Base-by-base conservation (phyloP, 2,797 vertebrate genomes). In the Aldrovandia affinis region DNA sequence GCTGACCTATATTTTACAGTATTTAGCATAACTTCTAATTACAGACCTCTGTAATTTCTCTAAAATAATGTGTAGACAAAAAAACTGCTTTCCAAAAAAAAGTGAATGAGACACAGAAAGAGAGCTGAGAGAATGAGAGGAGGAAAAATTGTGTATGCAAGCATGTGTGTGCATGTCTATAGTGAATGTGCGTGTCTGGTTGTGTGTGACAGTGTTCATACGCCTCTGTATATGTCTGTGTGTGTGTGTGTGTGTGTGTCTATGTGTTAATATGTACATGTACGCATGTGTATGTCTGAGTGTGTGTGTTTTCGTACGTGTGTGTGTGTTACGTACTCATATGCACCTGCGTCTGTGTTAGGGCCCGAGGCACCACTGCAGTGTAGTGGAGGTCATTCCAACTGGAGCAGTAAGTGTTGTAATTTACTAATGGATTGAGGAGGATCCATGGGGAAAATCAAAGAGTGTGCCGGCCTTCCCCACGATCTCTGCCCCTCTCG, bases 1-100 rank as follows among this genome's bases (percentile, higher is more conserved):
- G 36, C 89, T 89, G 93, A 94, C 92, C 94, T 94, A 93, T 93
- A 94, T 91, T 96, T 95, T 95, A 94, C 91, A 91, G 93, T 91
- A 89, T 94, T 96, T 95, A 94, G 88, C 93, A 94, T 92, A 95
- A 94, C 93, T 94, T 94, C 94, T 95, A 91, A 95, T 95, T 95
- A 94, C 91, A 84, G 90, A 85, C 90, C 89, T 89, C 93, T 93
- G 89, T 93, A 91, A 94, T 95, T 94, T 93, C 89, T 89, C 83
- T 81, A 80, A 89, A 89, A 88, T 89, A 86, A 89, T 90, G 90
- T 87, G 89, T 88, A 93, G 89, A 93, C 92, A 81, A 36, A 77
- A 77, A 81, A 59, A 70, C 39, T 4, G 89, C 61, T 59, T 87
- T 87, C 89, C 88, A 84, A 75, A 87, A 88, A 88, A 85, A 86